Evolutionary conservation across 1,140 invertebrate genomes (phyloP), one percentile per base, ranked within the genome.

Genomic region (Diabrotica undecimpunctata): DNA sequence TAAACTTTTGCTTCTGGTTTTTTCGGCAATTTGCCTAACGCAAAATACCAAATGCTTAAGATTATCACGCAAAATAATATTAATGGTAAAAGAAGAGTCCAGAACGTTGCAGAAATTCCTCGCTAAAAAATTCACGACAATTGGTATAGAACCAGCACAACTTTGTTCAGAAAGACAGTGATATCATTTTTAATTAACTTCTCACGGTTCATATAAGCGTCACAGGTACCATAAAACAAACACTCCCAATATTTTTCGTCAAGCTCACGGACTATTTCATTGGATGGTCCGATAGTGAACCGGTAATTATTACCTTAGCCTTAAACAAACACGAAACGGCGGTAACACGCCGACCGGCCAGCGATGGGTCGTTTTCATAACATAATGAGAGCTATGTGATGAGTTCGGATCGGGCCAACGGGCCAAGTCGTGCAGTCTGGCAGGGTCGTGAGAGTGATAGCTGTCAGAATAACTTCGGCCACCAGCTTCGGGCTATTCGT

Each of bases 381-480:
- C 61, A 67, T 70, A 67, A 70, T 70, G 63, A 70, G 66, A 57
- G 60, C 50, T 57, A 25, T 54, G 66, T 65, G 65, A 64, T 64
- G 62, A 61, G 62, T 56, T 57, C 6, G 41, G 53, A 8, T 13
- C n/a, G 53, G 12, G 59, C 67, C 65, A 63, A 62, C 67, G 54
- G 64, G 64, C 61, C 62, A 62, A 70, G 62, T 65, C 68, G 66
- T 67, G 68, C 66, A 50, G 60, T 54, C 51, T 62, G 62, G 60
- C 54, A 62, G 53, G 68, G 68, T 72, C 70, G 70, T 72, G 70
- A 72, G 70, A 72, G 67, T 72, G 70, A 72, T 72, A 70, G 65
- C 70, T 72, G 70, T 69, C 70, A 72, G 66, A 67, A 50, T 61
- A 61, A 35, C 52, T 50, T 51, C 39, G 52, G 60, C 41, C 10